Evolutionary conservation across 2,888 invertebrate species (phyloP).

Genomic region (Dryococelus australis): DNA sequence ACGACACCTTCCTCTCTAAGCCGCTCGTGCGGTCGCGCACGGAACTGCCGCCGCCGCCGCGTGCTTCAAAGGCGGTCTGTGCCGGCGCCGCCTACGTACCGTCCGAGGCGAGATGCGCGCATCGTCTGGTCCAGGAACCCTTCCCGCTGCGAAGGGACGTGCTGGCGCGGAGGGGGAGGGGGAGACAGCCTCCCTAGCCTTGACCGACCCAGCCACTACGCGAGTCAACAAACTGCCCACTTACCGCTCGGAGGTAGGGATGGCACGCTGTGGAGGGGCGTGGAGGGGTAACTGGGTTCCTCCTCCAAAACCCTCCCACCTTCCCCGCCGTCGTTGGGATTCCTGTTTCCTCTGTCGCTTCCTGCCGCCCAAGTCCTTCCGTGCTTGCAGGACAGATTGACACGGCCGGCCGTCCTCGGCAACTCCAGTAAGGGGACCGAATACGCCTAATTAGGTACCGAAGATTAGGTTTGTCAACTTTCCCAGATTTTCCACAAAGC

Average conservation of each 20-base stretch:
- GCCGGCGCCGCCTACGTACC: background rate
- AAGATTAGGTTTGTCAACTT: too few relatives aligned
- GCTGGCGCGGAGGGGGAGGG: background rate
- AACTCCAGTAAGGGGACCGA: too few relatives aligned
- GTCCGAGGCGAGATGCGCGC: slow-evolving; percentile 1
- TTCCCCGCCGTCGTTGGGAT: background rate
- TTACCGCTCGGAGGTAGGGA: background rate
- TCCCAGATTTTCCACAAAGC: too few relatives aligned
- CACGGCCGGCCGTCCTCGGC: too few relatives aligned
- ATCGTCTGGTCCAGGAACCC: background rate
- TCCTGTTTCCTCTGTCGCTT: background rate
- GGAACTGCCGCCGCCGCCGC: background rate
- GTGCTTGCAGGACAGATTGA: background rate
- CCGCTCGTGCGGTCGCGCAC: background rate
- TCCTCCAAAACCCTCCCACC: too few relatives aligned
- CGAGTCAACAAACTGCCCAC: slow-evolving; percentile 16
- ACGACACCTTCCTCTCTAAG: background rate
- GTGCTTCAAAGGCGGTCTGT: background rate
- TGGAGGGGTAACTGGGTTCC: background rate
- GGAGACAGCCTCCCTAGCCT: slow-evolving; percentile 1
- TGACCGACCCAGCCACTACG: slow-evolving; percentile 11
- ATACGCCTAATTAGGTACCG: too few relatives aligned
- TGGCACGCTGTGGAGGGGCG: background rate
- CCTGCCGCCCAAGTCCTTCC: background rate
- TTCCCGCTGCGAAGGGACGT: background rate